These are phyloP conservation scores for Amiota mariae DNA, from an alignment of 2,888 invertebrate genomes.

Conservation along the genomic window DNA sequence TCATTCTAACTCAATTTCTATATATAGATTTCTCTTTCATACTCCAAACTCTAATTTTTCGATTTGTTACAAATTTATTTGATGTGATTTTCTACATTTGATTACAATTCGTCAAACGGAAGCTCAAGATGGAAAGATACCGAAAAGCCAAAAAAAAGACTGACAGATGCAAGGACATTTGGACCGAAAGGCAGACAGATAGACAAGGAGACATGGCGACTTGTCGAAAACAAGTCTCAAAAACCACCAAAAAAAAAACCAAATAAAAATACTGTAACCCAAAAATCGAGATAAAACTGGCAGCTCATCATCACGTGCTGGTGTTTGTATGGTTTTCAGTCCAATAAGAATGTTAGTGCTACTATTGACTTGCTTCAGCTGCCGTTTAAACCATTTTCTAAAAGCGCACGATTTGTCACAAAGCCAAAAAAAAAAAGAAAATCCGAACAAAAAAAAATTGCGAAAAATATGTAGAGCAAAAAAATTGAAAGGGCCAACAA, in stretches of 20 bases:
- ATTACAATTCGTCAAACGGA: slow-evolving; percentile 27
- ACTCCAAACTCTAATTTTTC: slow-evolving; percentile 7
- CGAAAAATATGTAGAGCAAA: background rate
- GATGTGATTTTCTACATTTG: slow-evolving; percentile 30
- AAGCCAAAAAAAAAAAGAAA: slow-evolving; percentile 22
- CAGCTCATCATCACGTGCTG: slow-evolving; percentile 12
- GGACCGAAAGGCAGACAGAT: background rate
- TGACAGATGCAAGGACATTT: background rate
- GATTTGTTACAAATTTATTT: slow-evolving; percentile 27
- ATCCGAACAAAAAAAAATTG: slow-evolving; percentile 28
- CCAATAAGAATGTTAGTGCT: background rate
- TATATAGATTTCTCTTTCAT: background rate
- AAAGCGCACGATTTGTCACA: slow-evolving; percentile 61
- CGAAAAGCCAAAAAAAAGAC: slow-evolving; percentile 4
- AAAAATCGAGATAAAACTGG: background rate
- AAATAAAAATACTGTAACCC: too few relatives aligned
- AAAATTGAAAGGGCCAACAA: background rate
- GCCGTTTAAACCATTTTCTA: slow-evolving; percentile 20
- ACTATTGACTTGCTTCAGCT: background rate
- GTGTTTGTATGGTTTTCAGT: background rate
- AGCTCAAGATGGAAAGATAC: background rate
- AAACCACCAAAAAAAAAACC: too few relatives aligned
- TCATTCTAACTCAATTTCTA: slow-evolving; percentile 2
- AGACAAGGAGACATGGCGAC: background rate
- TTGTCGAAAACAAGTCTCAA: too few relatives aligned